phyloP scores from a whole-genome alignment of 2,113 vertebrate species.

The cat (Felis catus) region DNA sequence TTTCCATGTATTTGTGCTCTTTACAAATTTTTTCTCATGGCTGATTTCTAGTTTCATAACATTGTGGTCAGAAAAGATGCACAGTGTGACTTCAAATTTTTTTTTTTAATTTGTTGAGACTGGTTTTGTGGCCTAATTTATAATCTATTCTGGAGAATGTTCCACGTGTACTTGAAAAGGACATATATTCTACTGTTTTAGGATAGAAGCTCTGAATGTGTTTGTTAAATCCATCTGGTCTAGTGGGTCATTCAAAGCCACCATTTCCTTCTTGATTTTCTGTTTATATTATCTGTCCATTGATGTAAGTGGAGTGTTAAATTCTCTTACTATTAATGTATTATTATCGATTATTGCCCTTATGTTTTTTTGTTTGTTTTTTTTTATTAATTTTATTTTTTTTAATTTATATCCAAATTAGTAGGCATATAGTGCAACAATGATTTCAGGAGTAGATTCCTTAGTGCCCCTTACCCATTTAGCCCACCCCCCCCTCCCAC shows the following conservation, averaged over 20 bases:
- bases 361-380: background rate
- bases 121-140: background rate
- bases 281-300: background rate
- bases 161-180: background rate
- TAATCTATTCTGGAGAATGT: background rate
- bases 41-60: too few species aligned
- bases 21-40: too few species aligned
- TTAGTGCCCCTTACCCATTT: too few species aligned
- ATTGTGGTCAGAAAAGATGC: too few species aligned
- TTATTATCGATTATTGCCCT: background rate
- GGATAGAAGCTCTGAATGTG: background rate
- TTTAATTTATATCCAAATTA: too few species aligned
- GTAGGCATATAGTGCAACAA: too few species aligned
- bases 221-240: background rate
- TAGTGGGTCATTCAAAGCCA: background rate
- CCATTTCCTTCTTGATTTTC: background rate
- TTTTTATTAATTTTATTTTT: background rate
- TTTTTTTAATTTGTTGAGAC: too few species aligned
- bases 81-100: too few species aligned
- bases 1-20: too few species aligned
- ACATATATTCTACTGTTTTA: background rate
- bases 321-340: background rate
- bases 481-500: too few species aligned
- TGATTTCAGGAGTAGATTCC: too few species aligned
- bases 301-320: background rate